phyloP scores from a whole-genome alignment of 2,797 vertebrate species.

The Phoebastria nigripes region DNA sequence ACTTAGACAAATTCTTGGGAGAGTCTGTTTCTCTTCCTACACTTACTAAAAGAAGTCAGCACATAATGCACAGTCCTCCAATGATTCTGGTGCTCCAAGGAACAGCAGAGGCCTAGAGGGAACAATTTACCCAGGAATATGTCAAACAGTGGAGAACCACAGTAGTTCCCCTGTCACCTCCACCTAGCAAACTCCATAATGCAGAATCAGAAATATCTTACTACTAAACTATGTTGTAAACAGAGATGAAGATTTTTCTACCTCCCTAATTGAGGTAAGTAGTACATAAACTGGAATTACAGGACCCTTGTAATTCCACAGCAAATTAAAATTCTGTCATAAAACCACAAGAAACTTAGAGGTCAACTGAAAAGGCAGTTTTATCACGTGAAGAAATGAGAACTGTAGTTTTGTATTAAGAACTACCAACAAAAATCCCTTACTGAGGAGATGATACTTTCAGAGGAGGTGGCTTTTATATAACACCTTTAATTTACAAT shows the following conservation, averaged over 20 bases:
- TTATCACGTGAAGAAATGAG: not conserved
- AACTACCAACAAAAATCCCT: not conserved
- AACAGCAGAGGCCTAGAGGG: not conserved
- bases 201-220: not conserved
- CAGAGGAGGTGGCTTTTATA: not conserved
- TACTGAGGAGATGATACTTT: not conserved
- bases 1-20: not conserved
- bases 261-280: not conserved
- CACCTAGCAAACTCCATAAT: not conserved
- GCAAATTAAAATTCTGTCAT: not conserved
- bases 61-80: not conserved
- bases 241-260: not conserved
- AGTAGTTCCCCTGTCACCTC: not conserved
- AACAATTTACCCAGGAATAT: not conserved
- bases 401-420: not conserved
- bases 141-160: accelerated
- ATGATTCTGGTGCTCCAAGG: not conserved
- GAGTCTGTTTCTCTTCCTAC: not conserved
- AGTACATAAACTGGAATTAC: not conserved
- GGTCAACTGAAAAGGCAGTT: not conserved
- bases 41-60: not conserved
- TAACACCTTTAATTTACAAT: not conserved
- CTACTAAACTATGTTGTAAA: not conserved
- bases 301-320: not conserved
- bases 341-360: not conserved